Percentiles rank a stretch among this genome's conserved stretches.
Conservation (phyloP, 2,888 invertebrate genomes). For the Andrena bucephala region DNA sequence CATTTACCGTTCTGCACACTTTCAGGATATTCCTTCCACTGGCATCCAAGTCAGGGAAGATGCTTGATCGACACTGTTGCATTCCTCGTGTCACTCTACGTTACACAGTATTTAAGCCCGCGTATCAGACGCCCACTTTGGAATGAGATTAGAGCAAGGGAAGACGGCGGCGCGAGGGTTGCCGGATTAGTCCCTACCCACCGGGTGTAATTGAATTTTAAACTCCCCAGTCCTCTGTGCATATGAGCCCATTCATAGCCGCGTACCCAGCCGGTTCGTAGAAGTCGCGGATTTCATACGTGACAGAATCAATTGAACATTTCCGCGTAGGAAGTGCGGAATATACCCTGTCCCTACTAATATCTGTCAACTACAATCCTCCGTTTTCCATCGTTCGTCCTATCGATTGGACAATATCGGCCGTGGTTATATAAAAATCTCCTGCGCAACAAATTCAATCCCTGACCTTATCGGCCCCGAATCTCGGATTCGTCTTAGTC, state of each 20-base stretch:
- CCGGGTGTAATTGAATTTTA: constrained; percentile 78
- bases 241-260: constrained; percentile 57
- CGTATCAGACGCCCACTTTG: constrained; percentile 49
- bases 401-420: not conserved
- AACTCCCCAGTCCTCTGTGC: constrained; percentile 70
- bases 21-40: not conserved
- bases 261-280: constrained; percentile 26
- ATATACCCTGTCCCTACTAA: constrained; percentile 27
- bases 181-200: constrained; percentile 73
- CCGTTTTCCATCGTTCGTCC: not conserved
- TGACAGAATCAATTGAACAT: constrained; percentile 50
- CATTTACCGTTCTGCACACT: not conserved
- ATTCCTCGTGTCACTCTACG: not conserved
- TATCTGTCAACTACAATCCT: constrained; percentile 17
- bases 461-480: constrained; percentile 16
- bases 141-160: constrained; percentile 66
- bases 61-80: not conserved
- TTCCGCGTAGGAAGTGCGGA: constrained; percentile 33
- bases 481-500: constrained; percentile 27
- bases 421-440: not conserved
- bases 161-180: constrained; percentile 66
- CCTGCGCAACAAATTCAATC: not conserved
- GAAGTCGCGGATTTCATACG: constrained; percentile 51
- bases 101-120: constrained; percentile 21
- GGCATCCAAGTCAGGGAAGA: not conserved